These are phyloP conservation scores for Portevinia maculata DNA, from an alignment of 2,888 invertebrate species.

Conservation along the genomic window DNA sequence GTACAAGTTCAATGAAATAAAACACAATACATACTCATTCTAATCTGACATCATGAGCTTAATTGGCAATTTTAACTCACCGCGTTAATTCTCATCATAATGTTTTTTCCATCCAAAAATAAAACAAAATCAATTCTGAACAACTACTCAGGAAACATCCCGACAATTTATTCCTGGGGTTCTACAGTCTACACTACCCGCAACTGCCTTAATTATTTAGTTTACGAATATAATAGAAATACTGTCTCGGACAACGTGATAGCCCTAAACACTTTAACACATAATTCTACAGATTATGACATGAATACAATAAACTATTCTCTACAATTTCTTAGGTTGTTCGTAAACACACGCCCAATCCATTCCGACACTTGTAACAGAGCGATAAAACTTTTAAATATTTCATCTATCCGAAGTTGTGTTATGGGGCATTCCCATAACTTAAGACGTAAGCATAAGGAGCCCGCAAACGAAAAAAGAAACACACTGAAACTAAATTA, in stretches of 20 bases:
- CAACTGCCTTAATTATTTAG: conserved; percentile 46
- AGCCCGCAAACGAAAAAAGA: conserved; percentile 53
- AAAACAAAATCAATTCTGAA: neutral
- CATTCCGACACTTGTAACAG: conserved; percentile 65
- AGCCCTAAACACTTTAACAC: conserved; percentile 49
- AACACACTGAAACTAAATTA: conserved; percentile 61
- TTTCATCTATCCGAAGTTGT: conserved; percentile 49
- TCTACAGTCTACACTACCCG: conserved; percentile 24
- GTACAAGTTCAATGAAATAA: too few relatives aligned
- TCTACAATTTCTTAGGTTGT: conserved; percentile 49
- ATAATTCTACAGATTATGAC: conserved; percentile 71
- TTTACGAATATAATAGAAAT: conserved; percentile 12
- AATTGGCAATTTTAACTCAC: neutral
- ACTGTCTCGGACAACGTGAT: conserved; percentile 23
- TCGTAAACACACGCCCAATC: conserved; percentile 67
- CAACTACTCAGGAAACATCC: neutral
- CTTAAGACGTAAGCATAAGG: conserved; percentile 65
- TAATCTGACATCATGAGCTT: too few relatives aligned
- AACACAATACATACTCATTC: too few relatives aligned
- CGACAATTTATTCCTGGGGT: conserved; percentile 2
- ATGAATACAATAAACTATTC: conserved; percentile 63
- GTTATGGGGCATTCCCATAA: conserved; percentile 53
- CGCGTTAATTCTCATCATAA: neutral
- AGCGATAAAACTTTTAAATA: conserved; percentile 57
- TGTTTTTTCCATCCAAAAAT: neutral